These are phyloP conservation scores for Spheniscus mendiculus DNA, from an alignment of 2,113 vertebrate genomes.

Conservation along the genomic window DNA sequence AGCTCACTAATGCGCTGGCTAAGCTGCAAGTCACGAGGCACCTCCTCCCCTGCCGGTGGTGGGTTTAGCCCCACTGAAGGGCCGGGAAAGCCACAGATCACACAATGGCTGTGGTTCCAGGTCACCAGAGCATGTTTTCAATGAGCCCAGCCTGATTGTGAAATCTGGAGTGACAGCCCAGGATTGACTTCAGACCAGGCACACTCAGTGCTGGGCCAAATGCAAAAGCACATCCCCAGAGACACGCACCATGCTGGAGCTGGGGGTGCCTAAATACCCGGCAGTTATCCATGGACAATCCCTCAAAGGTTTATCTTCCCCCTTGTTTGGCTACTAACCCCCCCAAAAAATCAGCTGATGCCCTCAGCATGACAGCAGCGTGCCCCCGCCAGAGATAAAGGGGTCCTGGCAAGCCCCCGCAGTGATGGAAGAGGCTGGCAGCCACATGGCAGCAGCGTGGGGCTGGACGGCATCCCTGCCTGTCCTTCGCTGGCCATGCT, in stretches of 20 bases:
- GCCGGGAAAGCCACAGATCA: background rate
- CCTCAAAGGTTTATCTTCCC: background rate
- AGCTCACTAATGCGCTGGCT: background rate
- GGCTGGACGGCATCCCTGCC: background rate
- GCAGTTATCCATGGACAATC: background rate
- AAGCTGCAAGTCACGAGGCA: constrained; percentile 12
- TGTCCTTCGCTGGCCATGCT: background rate
- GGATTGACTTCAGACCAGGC: background rate
- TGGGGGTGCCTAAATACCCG: fast-evolving
- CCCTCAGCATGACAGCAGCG: background rate
- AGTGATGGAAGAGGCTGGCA: background rate
- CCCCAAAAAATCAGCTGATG: background rate
- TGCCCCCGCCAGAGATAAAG: fast-evolving
- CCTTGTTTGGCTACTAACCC: background rate
- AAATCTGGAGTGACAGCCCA: background rate
- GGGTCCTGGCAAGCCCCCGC: background rate
- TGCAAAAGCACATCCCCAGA: background rate
- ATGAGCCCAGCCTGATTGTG: background rate
- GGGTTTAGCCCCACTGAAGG: background rate
- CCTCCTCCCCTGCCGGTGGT: background rate
- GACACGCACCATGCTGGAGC: fast-evolving
- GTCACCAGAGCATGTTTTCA: background rate
- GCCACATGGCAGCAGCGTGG: background rate
- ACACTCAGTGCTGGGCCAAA: background rate
- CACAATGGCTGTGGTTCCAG: background rate